These are phyloP conservation scores for Drosophila pseudoobscura DNA, from an alignment of 1,140 invertebrate genomes.

Conservation along the genomic window DNA sequence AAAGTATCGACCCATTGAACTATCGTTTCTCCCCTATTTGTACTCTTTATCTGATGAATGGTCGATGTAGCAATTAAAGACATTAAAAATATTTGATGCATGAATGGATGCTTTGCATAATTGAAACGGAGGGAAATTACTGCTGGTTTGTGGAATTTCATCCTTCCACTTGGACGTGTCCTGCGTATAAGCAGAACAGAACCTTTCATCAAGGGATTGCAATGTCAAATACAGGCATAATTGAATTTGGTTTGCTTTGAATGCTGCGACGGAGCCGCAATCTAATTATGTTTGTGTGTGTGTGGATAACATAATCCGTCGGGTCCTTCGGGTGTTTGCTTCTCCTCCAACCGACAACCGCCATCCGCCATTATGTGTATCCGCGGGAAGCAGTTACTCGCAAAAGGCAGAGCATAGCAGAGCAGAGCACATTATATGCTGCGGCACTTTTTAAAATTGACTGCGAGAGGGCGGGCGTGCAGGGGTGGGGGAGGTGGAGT, in stretches of 20 bases:
- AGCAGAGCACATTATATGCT: slow-evolving; percentile 23
- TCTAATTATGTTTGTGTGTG: slow-evolving; percentile 40
- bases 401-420: slow-evolving; percentile 36
- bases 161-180: neutral
- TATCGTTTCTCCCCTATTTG: neutral
- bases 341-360: neutral
- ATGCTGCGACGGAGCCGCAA: slow-evolving; percentile 24
- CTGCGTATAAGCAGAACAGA: too few relatives aligned
- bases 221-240: slow-evolving; percentile 18
- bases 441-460: slow-evolving; percentile 71
- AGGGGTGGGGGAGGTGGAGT: neutral
- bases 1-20: too few relatives aligned
- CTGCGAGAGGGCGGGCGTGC: slow-evolving; percentile 25
- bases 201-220: neutral
- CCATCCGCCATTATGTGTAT: too few relatives aligned
- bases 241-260: slow-evolving; percentile 41
- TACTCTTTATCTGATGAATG: slow-evolving; percentile 2
- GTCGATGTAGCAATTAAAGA: slow-evolving; percentile 34
- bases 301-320: slow-evolving; percentile 33
- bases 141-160: neutral
- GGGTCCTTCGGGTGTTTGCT: slow-evolving; percentile 16
- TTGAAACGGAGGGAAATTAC: slow-evolving; percentile 1
- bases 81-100: slow-evolving; percentile 16
- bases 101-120: slow-evolving; percentile 1
- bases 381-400: neutral